Evolutionary conservation across 2,797 vertebrate species (phyloP).

Genomic region (Gobio occitaniae): DNA sequence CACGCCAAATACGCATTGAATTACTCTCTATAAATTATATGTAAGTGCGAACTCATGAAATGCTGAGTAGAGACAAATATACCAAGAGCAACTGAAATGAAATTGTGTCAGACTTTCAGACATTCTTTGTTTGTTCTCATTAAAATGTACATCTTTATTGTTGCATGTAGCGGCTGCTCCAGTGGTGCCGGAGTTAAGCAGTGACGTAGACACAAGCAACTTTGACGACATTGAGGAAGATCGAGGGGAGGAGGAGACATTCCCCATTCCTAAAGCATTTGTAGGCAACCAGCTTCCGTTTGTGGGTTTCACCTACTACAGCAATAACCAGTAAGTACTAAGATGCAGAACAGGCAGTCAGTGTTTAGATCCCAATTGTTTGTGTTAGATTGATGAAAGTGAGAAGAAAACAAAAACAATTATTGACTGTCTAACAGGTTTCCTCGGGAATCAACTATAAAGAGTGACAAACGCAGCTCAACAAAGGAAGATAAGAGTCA

Average conservation of each 20-base stretch:
- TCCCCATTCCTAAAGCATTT: constrained; percentile 98
- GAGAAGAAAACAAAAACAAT: neutral
- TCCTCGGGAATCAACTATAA: constrained; percentile 81
- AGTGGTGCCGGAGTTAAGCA: constrained; percentile 96
- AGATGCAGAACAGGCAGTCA: neutral
- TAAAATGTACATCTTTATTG: neutral
- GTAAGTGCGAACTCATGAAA: neutral
- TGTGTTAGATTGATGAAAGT: neutral
- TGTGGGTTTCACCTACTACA: constrained; percentile 98
- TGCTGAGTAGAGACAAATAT: neutral
- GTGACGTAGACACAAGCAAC: constrained; percentile 97
- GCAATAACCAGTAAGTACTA: constrained; percentile 87
- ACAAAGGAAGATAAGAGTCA: constrained; percentile 91
- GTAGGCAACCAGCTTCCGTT: constrained; percentile 99
- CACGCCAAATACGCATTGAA: too few relatives aligned
- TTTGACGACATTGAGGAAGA: constrained; percentile 99
- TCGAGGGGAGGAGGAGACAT: constrained; percentile 97
- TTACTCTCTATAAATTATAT: too few relatives aligned
- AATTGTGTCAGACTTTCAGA: neutral
- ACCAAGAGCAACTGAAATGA: neutral
- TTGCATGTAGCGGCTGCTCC: constrained; percentile 89
- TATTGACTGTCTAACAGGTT: constrained; percentile 73
- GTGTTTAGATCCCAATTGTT: neutral
- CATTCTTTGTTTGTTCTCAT: neutral
- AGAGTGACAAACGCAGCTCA: constrained; percentile 89